These are phyloP conservation scores for Microcebus murinus DNA, from an alignment of 2,113 vertebrate species.

Conservation along the genomic window DNA sequence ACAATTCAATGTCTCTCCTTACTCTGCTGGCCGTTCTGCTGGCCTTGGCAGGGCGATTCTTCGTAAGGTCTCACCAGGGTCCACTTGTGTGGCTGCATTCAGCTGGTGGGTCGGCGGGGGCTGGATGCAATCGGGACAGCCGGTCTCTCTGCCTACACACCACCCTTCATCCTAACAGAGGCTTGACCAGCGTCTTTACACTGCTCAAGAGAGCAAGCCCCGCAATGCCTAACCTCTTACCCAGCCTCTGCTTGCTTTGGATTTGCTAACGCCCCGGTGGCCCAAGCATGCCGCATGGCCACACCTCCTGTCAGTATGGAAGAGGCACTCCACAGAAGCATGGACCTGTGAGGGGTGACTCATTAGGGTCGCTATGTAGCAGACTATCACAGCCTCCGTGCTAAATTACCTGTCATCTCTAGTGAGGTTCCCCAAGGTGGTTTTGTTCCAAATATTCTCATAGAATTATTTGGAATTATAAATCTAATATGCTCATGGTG, in stretches of 20 bases:
- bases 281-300: not conserved
- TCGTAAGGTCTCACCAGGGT: not conserved
- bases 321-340: not conserved
- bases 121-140: not conserved
- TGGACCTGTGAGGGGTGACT: not conserved
- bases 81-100: not conserved
- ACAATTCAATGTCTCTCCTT: not conserved
- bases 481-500: not conserved
- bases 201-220: not conserved
- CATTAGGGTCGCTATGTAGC: not conserved
- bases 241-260: not conserved
- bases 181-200: not conserved
- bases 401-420: not conserved
- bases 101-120: not conserved
- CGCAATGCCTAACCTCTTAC: not conserved
- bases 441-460: not conserved
- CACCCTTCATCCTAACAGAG: not conserved
- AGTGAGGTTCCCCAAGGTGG: not conserved
- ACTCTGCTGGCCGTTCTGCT: not conserved
- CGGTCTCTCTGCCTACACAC: not conserved
- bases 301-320: not conserved
- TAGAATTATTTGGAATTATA: not conserved
- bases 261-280: not conserved
- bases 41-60: not conserved
- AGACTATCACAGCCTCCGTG: not conserved